A percentile compares a stretch with the other conserved stretches of the same genome.
phyloP scores from a whole-genome alignment of 2,888 invertebrate genomes.

The Dexiosoma caninum region DNA sequence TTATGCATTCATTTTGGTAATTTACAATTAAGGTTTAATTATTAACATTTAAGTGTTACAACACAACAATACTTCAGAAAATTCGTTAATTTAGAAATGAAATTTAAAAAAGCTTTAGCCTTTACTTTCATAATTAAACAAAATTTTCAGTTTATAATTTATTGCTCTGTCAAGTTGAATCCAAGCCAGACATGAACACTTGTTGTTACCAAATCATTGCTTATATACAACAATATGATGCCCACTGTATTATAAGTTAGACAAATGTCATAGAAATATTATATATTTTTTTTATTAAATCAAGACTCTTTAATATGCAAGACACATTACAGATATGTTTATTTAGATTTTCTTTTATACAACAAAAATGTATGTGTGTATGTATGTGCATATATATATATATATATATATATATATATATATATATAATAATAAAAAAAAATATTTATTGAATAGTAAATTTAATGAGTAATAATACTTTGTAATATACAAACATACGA shows the following conservation, averaged over 20 bases:
- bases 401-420: too few species aligned
- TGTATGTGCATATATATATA: too few species aligned
- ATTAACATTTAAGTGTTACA: too few species aligned
- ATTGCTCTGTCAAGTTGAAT: too few species aligned
- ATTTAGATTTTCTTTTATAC: slow-evolving; percentile 52
- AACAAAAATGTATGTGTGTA: too few species aligned
- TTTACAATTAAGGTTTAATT: too few species aligned
- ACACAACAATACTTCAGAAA: too few species aligned
- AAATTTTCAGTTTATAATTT: too few species aligned
- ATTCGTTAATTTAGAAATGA: too few species aligned
- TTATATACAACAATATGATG: not conserved
- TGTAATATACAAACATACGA: not conserved
- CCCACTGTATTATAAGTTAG: slow-evolving; percentile 32
- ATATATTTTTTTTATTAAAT: slow-evolving; percentile 3
- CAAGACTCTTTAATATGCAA: slow-evolving; percentile 53
- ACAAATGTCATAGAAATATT: slow-evolving; percentile 41
- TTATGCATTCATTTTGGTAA: too few species aligned
- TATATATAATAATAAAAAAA: not conserved
- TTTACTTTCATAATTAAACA: too few species aligned
- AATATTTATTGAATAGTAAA: slow-evolving; percentile 27
- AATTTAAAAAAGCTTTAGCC: too few species aligned
- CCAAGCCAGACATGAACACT: not conserved
- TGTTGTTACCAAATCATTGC: slow-evolving; percentile 20
- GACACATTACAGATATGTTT: slow-evolving; percentile 57
- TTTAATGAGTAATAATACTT: slow-evolving; percentile 42